Evolutionary conservation across 2,888 invertebrate species (phyloP), one percentile per base, ranked within the genome.

Genomic region (Criorhina ranunculi): DNA sequence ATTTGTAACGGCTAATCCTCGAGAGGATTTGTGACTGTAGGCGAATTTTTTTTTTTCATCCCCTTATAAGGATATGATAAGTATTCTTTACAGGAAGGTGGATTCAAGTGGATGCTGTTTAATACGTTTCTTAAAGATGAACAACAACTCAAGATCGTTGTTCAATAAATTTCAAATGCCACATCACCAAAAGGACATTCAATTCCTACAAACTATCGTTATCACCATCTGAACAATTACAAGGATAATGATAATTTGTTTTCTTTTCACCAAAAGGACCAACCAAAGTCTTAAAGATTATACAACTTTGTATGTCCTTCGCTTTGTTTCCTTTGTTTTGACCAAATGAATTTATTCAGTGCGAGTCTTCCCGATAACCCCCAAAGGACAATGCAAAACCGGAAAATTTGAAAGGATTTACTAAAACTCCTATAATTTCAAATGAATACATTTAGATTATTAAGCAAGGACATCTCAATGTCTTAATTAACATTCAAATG

Each of bases 1-100:
- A 83, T 85, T 79, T 85, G 83, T 64, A 79, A 79, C 42, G 53
- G 75, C 83, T 85, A 85, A 85, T 85, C 79, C 83, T 64, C 11
- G 29, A 64, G 51, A 9, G 69, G 83, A 83, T 83, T 83, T 83
- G 79, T 79, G 17, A 62, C 78, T 78, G 72, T 62, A 60, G 72
- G 60, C 12, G 53, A 66, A 51, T 78, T 9, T 4, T 29, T 15
- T 53, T 60, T 62, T 35, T 42, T 37, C 44, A 15, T 17, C 5
- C 19, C 7, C 6, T 2, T 24, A 1, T 24, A 4, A 24, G 24
- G 24, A 24, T 4, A 24, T 4, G 4, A 15, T 6, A 17, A 62
- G 9, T 5, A 9, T 29, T 8, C 3, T 2, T 35, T 1, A 9
- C 2, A 35, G 9, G 9, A 9, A 2, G 15, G 8, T 5, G 8